Percentiles rank a stretch among this genome's conserved stretches.
These are phyloP conservation scores for Drosophila mulleri DNA, from an alignment of 2,888 invertebrate species.

Conservation along the genomic window DNA sequence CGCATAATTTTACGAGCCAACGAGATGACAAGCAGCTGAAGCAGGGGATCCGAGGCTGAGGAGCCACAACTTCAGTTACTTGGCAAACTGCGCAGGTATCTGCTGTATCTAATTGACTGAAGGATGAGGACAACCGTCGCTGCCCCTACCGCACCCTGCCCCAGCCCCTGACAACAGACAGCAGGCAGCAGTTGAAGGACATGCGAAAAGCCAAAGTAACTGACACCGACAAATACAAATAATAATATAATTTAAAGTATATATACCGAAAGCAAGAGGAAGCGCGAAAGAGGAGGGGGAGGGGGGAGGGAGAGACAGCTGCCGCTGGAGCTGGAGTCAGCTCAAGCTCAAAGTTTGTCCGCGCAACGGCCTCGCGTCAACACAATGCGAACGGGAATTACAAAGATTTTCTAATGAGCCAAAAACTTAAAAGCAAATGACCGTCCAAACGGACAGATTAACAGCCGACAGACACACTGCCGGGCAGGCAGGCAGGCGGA, in stretches of 20 bases:
- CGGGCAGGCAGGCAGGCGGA: neutral
- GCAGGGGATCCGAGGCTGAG: neutral
- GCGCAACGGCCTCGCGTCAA: conserved; percentile 42
- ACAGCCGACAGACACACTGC: neutral
- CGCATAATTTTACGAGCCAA: conserved; percentile 69
- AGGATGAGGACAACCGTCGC: conserved; percentile 2
- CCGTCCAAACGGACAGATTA: conserved; percentile 22
- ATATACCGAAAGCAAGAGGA: neutral
- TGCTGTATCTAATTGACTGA: conserved; percentile 73
- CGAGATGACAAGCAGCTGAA: conserved; percentile 5
- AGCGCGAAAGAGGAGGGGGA: no score
- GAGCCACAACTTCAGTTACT: conserved; percentile 13
- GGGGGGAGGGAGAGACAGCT: conserved; percentile 6
- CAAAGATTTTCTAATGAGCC: conserved; percentile 75
- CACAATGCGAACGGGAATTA: conserved; percentile 58
- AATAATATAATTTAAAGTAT: conserved; percentile 68
- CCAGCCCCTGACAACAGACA: neutral
- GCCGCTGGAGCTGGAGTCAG: conserved; percentile 24
- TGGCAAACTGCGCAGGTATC: conserved; percentile 48
- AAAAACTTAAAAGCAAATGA: conserved; percentile 69
- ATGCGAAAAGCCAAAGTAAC: conserved; percentile 40
- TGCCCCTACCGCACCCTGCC: neutral
- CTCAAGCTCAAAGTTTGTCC: conserved; percentile 47
- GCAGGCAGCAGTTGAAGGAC: conserved; percentile 8
- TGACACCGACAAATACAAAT: conserved; percentile 60